Evolutionary conservation across 2,113 vertebrate genomes (phyloP).

Genomic region (Morone chrysops): DNA sequence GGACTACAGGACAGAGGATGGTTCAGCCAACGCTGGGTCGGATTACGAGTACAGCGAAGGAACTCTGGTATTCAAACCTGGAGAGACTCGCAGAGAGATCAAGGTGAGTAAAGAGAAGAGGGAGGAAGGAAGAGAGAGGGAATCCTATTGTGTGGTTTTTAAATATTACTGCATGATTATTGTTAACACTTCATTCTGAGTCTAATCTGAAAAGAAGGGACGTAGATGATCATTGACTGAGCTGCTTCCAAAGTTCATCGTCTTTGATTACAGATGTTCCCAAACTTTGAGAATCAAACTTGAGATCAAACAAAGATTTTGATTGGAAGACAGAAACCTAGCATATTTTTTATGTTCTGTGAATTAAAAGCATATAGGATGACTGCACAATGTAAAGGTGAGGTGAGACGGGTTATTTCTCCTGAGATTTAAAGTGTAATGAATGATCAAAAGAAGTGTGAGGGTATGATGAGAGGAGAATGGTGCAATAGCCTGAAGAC

Average conservation of each 20-base stretch:
- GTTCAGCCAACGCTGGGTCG: slow-evolving; percentile 94
- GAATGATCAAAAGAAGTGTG: slow-evolving; percentile 27
- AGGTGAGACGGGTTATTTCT: neutral
- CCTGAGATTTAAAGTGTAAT: slow-evolving; percentile 1
- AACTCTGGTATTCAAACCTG: slow-evolving; percentile 86
- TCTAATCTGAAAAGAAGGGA: neutral
- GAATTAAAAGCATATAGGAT: slow-evolving; percentile 3
- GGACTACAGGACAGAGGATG: slow-evolving; percentile 96
- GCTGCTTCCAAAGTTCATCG: neutral
- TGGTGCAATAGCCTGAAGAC: neutral
- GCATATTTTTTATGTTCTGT: neutral
- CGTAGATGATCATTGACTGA: no score
- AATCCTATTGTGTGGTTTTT: no score
- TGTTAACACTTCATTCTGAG: neutral
- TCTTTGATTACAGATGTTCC: neutral
- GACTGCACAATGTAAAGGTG: neutral
- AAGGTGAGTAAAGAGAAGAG: slow-evolving; percentile 75
- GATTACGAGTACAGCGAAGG: slow-evolving; percentile 92
- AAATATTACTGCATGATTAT: no score
- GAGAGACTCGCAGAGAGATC: slow-evolving; percentile 85
- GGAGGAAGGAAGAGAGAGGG: no score
- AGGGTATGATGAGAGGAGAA: neutral
- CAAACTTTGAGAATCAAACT: neutral
- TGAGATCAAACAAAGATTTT: slow-evolving; percentile 11
- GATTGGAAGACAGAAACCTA: neutral